A percentile compares a stretch with the other conserved stretches of the same genome.
These are phyloP conservation scores for Drosophila orena DNA, from an alignment of 1,140 invertebrate species.

Conservation along the genomic window DNA sequence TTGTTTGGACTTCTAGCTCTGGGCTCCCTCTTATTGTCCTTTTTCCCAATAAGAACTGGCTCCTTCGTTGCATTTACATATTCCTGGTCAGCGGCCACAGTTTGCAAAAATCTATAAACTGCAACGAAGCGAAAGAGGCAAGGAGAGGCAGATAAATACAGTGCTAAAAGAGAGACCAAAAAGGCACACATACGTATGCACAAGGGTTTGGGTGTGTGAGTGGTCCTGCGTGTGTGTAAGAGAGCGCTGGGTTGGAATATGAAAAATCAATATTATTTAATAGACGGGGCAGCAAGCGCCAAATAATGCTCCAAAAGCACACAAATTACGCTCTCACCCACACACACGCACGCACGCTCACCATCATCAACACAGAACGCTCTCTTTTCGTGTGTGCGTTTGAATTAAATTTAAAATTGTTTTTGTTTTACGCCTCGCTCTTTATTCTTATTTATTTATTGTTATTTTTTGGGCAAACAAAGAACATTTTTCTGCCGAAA, in stretches of 20 bases:
- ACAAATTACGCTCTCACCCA: slow-evolving; percentile 35
- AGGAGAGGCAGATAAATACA: slow-evolving; percentile 68
- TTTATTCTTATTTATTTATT: slow-evolving; percentile 74
- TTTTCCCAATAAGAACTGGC: slow-evolving; percentile 60
- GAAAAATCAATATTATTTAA: slow-evolving; percentile 84
- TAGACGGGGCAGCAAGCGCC: slow-evolving; percentile 58
- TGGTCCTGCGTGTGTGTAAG: slow-evolving; percentile 42
- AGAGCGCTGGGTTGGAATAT: slow-evolving; percentile 68
- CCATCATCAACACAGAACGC: background rate
- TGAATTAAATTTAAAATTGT: slow-evolving; percentile 76
- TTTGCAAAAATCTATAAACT: slow-evolving; percentile 84
- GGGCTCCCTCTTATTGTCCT: slow-evolving; percentile 46
- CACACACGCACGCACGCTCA: slow-evolving; percentile 9
- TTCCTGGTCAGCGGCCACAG: slow-evolving; percentile 75
- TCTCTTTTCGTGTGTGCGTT: slow-evolving; percentile 5
- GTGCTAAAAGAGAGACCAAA: slow-evolving; percentile 65
- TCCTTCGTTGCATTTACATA: slow-evolving; percentile 78
- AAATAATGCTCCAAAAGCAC: slow-evolving; percentile 65
- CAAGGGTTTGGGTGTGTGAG: slow-evolving; percentile 30
- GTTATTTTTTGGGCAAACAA: slow-evolving; percentile 66
- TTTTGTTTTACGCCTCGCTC: slow-evolving; percentile 67
- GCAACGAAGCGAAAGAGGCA: slow-evolving; percentile 68
- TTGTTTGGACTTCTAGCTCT: slow-evolving; percentile 27
- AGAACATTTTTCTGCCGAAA: slow-evolving; percentile 65
- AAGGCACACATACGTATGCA: slow-evolving; percentile 52